Evolutionary conservation across 2,113 vertebrate species (phyloP).

Genomic region (Psettodes erumei): DNA sequence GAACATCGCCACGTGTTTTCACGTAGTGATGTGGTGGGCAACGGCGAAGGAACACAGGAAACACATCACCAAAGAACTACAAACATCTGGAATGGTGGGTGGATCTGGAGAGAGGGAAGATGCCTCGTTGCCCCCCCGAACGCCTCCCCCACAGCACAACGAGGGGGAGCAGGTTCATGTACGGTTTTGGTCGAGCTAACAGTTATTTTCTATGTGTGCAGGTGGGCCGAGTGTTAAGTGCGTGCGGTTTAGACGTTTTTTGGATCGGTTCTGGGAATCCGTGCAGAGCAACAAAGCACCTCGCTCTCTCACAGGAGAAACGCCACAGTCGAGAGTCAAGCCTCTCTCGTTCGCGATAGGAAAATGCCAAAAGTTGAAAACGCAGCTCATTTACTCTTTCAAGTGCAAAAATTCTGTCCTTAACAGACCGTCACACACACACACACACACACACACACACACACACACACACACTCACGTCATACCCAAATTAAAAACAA

Average conservation of each 20-base stretch:
- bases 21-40: conserved; percentile 7
- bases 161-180: conserved; percentile 1
- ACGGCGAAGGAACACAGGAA: conserved; percentile 39
- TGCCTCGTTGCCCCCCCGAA: conserved; percentile 21
- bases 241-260: conserved; percentile 6
- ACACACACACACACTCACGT: too few relatives aligned
- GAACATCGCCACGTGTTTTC: conserved; percentile 45
- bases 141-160: neutral
- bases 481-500: too few relatives aligned
- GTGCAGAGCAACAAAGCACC: conserved; percentile 28
- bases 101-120: conserved; percentile 15
- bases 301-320: conserved; percentile 39
- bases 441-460: too few relatives aligned
- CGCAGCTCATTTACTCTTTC: conserved; percentile 47
- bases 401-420: conserved; percentile 65
- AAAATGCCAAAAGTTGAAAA: conserved; percentile 71
- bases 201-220: neutral
- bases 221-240: neutral
- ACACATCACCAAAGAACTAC: conserved; percentile 62
- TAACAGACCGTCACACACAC: conserved; percentile 46
- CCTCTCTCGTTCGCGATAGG: conserved; percentile 50
- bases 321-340: conserved; percentile 57
- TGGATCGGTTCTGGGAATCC: neutral
- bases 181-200: neutral
- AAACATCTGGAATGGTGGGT: conserved; percentile 49